Conservation (phyloP, 1,140 invertebrate species). For the Apis mellifera region Amel_HAv3.1 CM009939.2:11595001-11595500, state of each 20-base stretch:
- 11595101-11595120: no score
- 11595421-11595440: no score
- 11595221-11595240: conserved; percentile 8
- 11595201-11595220: conserved; percentile 34
- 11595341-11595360: neutral
- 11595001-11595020: no score
- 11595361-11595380: neutral
- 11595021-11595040: no score
- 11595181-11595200: conserved; percentile 57
- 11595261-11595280: neutral
- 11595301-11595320: no score
- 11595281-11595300: neutral
- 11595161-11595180: conserved; percentile 14
- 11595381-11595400: neutral
- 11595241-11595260: conserved; percentile 41
- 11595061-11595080: no score
- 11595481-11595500: no score
- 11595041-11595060: no score
- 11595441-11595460: no score
- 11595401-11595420: no score
- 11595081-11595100: no score
- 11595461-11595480: no score
- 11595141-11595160: neutral
- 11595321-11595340: neutral
- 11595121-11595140: neutral